Base-by-base conservation (phyloP, 2,888 invertebrate genomes). In the Agrenia bidenticulata region DNA sequence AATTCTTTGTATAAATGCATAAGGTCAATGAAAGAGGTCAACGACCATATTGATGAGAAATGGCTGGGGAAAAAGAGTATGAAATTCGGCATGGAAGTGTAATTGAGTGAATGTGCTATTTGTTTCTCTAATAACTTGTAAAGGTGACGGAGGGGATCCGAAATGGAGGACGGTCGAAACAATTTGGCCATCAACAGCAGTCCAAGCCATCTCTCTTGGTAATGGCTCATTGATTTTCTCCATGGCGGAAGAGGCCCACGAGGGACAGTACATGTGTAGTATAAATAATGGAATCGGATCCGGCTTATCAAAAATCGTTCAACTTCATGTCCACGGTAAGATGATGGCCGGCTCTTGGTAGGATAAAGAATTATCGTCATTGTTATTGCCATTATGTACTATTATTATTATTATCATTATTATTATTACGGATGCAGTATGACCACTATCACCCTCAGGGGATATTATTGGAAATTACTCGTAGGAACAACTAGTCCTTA, bases 111-210 rank as follows among this genome's bases (percentile, higher is more conserved):
- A 41, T 57, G 23, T 27, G 17, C 42, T 19, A 41, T 49, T 49
- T 26, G 13, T 59, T 24, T 55, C 24, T n/a, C 13, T 37, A 15
- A 41, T 39, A 7, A 9, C 39, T 37, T 45, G n/a, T 5, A 13
- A 37, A 72, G 72, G 67, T 59, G 67, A 63, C 17, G 69, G 58
- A 21, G 26, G 65, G 39, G 74, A 74, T 15, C 42, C 62, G 15
- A 73, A 74, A 61, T 74, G 73, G 73, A 70, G 73, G 32, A 63
- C 73, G 24, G 63, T 74, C 4, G 74, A 75, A 54, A 69, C 69
- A 45, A 67, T 75, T 45, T 75, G 72, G 72, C 72, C 72, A n/a
- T 67, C 69, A 19, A 62, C 66, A 17, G 54, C 70, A 49, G 70
- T 64, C 13, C 68, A 72, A 55, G 64, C 66, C 15, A 57, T 69